Evolutionary conservation across 2,888 invertebrate species (phyloP), one percentile per base, ranked within the genome.

Genomic region (Tiliacea citrago): DNA sequence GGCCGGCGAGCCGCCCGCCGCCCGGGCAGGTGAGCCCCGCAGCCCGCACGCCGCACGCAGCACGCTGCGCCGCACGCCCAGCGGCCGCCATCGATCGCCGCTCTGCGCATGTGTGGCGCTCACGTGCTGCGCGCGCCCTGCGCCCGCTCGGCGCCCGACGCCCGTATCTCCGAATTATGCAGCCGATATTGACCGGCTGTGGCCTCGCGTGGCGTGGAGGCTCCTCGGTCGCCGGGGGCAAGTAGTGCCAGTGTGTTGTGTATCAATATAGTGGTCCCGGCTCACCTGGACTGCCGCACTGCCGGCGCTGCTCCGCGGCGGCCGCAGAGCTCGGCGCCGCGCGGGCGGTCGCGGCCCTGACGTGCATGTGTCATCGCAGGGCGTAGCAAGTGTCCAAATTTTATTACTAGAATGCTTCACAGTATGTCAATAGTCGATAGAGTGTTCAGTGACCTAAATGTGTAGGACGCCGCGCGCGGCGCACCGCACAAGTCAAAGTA

Each of bases 1-100:
- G 92, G 91, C 91, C 90, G 90, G 88, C 91, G 88, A 86, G 88
- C 90, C 90, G 90, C 90, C 87, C 89, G 89, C 88, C 88, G 86
- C 76, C 53, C 93, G 86, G 89, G 86, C 91, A 90, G 91, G 92
- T 91, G 91, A 90, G 91, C 86, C 89, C 86, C 68, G 69, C 77
- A 68, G 21, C 85, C 74, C 76, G 85, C 82, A 79, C 85, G 82
- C 53, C 81, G 86, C 84, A 81, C 76, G 82, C 53, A 81, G 86
- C 84, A 81, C 76, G 42, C 69, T 68, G 76, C 75, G 83, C 57
- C 24, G 73, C 65, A 57, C 77, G 76, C 73, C 73, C 78, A 78
- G 80, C 77, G 82, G 21, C 49, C 77, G 82, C 16, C 77, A 71
- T 79, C 85, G 73, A 78, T 81, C 82, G 68, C 68, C 79, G 62